phyloP scores from a whole-genome alignment of 1,140 invertebrate species.

The Drosophila baimaii region DNA sequence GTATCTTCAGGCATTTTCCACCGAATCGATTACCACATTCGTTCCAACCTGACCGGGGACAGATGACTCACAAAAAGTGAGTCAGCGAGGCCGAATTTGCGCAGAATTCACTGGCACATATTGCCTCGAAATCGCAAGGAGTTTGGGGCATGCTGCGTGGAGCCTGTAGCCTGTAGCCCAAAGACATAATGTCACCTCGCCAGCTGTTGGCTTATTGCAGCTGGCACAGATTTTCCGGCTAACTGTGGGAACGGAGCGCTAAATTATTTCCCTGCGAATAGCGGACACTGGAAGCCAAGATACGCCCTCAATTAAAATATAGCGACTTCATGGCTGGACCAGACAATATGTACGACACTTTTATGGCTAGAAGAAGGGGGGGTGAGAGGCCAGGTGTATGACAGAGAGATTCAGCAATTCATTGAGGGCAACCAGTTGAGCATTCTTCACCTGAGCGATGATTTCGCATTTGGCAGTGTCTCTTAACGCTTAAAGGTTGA shows the following conservation, averaged over 20 bases:
- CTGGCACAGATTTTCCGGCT: conserved; percentile 34
- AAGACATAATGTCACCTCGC: conserved; percentile 87
- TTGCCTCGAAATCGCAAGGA: conserved; percentile 51
- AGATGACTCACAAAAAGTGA: conserved; percentile 87
- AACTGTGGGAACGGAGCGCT: conserved; percentile 47
- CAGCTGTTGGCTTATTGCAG: conserved; percentile 33
- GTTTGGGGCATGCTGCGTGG: conserved; percentile 91
- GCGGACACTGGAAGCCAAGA: conserved; percentile 87
- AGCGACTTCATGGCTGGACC: conserved; percentile 89
- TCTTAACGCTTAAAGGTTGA: conserved; percentile 3
- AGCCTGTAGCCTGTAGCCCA: conserved; percentile 85
- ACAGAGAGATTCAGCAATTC: conserved; percentile 32
- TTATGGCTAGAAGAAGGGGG: conserved; percentile 84
- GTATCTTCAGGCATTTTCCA: conserved; percentile 10
- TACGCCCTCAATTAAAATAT: conserved; percentile 86
- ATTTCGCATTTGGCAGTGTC: conserved; percentile 37
- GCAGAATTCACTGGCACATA: conserved; percentile 65
- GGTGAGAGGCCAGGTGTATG: conserved; percentile 2
- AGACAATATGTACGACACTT: conserved; percentile 93
- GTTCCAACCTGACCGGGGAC: conserved; percentile 7
- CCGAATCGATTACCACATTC: conserved; percentile 30
- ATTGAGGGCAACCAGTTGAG: conserved; percentile 42
- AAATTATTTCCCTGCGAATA: conserved; percentile 36
- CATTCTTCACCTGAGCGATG: conserved; percentile 44
- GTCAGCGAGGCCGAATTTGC: conserved; percentile 46